These are phyloP conservation scores for Protobothrops flavoviridis DNA, from an alignment of 2,113 vertebrate species.

Conservation along the genomic window DNA sequence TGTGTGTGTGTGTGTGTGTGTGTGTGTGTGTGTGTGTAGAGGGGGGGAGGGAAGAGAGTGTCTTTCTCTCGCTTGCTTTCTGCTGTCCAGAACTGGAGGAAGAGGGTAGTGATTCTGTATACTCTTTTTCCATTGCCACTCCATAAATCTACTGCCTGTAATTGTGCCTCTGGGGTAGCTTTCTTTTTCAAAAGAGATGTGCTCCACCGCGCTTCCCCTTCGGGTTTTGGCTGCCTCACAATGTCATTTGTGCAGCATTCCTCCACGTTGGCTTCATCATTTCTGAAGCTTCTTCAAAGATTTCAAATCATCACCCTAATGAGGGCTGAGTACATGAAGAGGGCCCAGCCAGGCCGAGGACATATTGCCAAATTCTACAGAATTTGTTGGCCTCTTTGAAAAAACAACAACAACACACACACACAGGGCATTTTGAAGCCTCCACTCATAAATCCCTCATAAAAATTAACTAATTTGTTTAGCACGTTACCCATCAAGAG, in stretches of 20 bases:
- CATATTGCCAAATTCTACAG: conserved; percentile 39
- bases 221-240: neutral
- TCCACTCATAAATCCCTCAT: conserved; percentile 48
- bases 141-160: conserved; percentile 6
- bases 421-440: neutral
- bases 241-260: conserved; percentile 15
- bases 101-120: neutral
- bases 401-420: conserved; percentile 8
- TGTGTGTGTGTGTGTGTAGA: neutral
- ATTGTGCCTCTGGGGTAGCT: conserved; percentile 20
- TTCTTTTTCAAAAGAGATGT: conserved; percentile 22
- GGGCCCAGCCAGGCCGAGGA: conserved; percentile 32
- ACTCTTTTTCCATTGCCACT: conserved; percentile 31
- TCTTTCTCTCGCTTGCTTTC: conserved; percentile 34
- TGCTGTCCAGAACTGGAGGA: conserved; percentile 31
- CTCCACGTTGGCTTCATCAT: conserved; percentile 4
- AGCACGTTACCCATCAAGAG: conserved; percentile 32
- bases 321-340: neutral
- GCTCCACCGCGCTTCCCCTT: neutral
- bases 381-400: conserved; percentile 30
- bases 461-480: conserved; percentile 52
- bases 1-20: neutral
- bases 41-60: neutral
- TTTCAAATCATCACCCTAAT: conserved; percentile 37
- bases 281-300: conserved; percentile 48